Percentiles rank a stretch among this genome's conserved stretches.
Conservation (phyloP, 1,140 invertebrate genomes). For the Glomeris maerens region DNA sequence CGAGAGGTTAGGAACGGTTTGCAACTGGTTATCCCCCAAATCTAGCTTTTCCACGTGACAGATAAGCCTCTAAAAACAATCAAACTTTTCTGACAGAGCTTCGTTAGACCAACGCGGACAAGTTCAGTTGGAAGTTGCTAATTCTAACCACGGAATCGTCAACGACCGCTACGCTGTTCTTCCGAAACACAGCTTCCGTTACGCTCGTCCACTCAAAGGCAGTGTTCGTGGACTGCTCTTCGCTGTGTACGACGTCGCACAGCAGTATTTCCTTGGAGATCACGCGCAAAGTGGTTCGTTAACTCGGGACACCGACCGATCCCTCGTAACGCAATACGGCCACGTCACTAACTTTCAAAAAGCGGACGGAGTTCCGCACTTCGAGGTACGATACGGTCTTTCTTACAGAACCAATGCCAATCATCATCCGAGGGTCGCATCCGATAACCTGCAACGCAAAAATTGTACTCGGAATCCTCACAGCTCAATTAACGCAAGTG, state of each 20-base stretch:
- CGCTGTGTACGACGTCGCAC: conserved; percentile 53
- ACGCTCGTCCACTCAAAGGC: conserved; percentile 45
- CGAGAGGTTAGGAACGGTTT: conserved; percentile 57
- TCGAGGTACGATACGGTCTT: conserved; percentile 44
- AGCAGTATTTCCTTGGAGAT: conserved; percentile 47
- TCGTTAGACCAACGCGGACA: conserved; percentile 6
- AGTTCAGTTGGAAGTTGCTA: conserved; percentile 18
- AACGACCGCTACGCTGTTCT: conserved; percentile 60
- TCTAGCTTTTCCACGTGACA: conserved; percentile 56
- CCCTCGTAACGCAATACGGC: too few relatives aligned
- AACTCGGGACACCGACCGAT: too few relatives aligned
- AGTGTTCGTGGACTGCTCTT: conserved; percentile 6
- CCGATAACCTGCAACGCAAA: too few relatives aligned
- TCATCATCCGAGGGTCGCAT: conserved; percentile 3
- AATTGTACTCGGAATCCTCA: too few relatives aligned
- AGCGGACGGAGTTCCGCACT: conserved; percentile 29
- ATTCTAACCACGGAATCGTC: conserved; percentile 63
- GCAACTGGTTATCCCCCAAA: conserved; percentile 57
- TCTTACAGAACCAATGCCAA: conserved; percentile 37
- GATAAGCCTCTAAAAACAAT: conserved; percentile 43
- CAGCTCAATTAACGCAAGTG: too few relatives aligned
- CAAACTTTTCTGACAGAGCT: background rate
- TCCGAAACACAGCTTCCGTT: conserved; percentile 54
- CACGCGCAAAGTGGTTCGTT: background rate
- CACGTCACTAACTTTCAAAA: too few relatives aligned